Percentiles rank a stretch among this genome's conserved stretches.
phyloP scores from a whole-genome alignment of 2,797 vertebrate species.

The Coregonus sp. region DNA sequence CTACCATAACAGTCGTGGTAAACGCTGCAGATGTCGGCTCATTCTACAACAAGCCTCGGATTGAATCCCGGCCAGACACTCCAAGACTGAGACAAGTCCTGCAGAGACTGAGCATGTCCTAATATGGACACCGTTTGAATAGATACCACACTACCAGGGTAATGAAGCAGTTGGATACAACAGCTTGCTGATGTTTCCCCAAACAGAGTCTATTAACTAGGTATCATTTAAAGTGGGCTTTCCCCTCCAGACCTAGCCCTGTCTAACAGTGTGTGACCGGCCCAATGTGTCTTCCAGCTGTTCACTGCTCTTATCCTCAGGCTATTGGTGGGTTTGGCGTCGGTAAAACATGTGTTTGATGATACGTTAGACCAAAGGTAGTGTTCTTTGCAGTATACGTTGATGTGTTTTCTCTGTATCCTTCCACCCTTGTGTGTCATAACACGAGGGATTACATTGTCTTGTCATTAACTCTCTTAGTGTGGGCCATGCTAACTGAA shows the following conservation, averaged over 20 bases:
- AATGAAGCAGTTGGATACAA: constrained; percentile 73
- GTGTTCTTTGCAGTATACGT: too few species aligned
- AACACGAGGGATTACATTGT: too few species aligned
- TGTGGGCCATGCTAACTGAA: too few species aligned
- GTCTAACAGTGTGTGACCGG: constrained; percentile 78
- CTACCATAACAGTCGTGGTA: too few species aligned
- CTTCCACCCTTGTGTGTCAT: too few species aligned
- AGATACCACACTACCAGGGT: constrained; percentile 48
- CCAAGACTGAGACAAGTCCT: neutral
- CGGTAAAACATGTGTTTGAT: constrained; percentile 43
- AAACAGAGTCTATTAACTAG: constrained; percentile 61
- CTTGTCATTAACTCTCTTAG: neutral
- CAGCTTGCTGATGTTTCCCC: constrained; percentile 71
- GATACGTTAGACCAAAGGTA: neutral
- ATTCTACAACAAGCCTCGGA: too few species aligned
- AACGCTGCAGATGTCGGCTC: too few species aligned
- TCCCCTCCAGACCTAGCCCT: constrained; percentile 72
- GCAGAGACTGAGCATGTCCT: neutral
- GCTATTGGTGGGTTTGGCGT: constrained; percentile 68
- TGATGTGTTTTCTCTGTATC: neutral
- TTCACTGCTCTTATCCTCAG: constrained; percentile 76
- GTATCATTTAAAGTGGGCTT: constrained; percentile 73
- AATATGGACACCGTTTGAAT: constrained; percentile 10
- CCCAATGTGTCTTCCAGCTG: constrained; percentile 81
- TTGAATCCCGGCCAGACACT: neutral